Evolutionary conservation across 2,797 vertebrate species (phyloP).

Genomic region (Cuculus canorus): DNA sequence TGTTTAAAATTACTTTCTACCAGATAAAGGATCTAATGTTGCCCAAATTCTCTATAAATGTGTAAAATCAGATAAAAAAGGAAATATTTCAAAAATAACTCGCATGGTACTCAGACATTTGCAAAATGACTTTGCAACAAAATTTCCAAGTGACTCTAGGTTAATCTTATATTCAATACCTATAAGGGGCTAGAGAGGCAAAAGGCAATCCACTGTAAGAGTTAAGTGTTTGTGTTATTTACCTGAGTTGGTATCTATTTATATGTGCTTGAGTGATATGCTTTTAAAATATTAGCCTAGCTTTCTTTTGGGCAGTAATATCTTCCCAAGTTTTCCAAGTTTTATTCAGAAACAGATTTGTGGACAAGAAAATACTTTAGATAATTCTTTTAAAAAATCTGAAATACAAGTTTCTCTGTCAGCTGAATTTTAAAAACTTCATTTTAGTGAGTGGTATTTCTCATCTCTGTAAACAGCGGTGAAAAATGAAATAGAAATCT

Average conservation of each 20-base stretch:
- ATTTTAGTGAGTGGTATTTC: neutral
- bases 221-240: neutral
- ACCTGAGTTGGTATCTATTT: neutral
- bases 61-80: neutral
- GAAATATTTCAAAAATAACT: neutral
- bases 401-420: neutral
- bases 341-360: neutral
- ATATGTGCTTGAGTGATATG: neutral
- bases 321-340: neutral
- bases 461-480: neutral
- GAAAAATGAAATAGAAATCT: neutral
- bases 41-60: neutral
- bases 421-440: neutral
- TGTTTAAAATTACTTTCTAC: neutral
- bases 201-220: neutral
- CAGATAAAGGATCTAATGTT: neutral
- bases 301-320: neutral
- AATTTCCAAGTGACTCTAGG: neutral
- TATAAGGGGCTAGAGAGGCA: neutral
- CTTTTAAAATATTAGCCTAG: neutral
- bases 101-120: neutral
- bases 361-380: neutral
- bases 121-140: neutral
- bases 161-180: neutral
- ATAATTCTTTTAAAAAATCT: neutral